Percentiles rank a stretch among this genome's conserved stretches.
These are phyloP conservation scores for Tenrec ecaudatus DNA, from an alignment of 2,113 vertebrate genomes.

Conservation along the genomic window DNA sequence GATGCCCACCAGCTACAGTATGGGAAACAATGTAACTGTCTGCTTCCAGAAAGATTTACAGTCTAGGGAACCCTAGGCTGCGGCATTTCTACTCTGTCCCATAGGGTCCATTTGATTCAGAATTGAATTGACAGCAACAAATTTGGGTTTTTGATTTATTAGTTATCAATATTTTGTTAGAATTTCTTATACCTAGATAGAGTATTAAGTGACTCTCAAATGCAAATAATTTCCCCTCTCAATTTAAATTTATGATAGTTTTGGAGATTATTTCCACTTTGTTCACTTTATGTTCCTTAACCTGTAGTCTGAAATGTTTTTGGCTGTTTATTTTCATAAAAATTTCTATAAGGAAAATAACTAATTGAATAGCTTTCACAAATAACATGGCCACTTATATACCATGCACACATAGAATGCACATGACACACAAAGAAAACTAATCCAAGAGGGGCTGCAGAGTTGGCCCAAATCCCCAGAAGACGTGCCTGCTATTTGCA, in stretches of 20 bases:
- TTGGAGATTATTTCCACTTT: constrained; percentile 9
- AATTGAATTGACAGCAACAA: background rate
- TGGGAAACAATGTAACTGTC: background rate
- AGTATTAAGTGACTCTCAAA: constrained; percentile 28
- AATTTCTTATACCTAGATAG: constrained; percentile 10
- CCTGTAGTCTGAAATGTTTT: background rate
- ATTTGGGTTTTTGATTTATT: background rate
- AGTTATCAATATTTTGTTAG: constrained; percentile 21
- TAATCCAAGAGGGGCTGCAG: no score
- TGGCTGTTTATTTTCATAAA: background rate
- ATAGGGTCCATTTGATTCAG: background rate
- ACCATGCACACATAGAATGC: no score
- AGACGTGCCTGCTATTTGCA: no score
- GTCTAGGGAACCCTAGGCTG: no score
- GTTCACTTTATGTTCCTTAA: constrained; percentile 46
- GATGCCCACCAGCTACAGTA: background rate
- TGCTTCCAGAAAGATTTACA: background rate
- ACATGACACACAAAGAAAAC: no score
- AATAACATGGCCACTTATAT: no score
- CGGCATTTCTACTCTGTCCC: background rate
- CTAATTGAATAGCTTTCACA: background rate
- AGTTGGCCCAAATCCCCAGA: no score
- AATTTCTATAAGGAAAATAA: constrained; percentile 51
- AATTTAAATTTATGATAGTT: constrained; percentile 37
- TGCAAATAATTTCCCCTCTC: background rate